Percentiles rank a stretch among this genome's conserved stretches.
These are phyloP conservation scores for Spinus olivaceus DNA, from an alignment of 2,797 vertebrate species.

Conservation along the genomic window DNA sequence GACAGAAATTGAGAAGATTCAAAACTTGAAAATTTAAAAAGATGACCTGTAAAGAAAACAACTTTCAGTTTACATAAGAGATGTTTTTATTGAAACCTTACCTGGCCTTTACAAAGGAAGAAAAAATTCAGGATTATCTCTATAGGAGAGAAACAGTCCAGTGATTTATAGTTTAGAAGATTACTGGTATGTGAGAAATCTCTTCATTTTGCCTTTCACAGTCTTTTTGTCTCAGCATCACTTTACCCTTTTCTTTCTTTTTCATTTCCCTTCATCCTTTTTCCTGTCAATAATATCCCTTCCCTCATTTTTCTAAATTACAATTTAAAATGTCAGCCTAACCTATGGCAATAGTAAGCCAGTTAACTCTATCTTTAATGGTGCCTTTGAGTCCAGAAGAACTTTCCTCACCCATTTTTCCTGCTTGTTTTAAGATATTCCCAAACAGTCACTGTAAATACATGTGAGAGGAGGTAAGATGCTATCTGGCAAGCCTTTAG, in stretches of 20 bases:
- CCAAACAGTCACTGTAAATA: background rate
- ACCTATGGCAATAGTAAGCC: slow-evolving; percentile 48
- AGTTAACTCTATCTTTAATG: slow-evolving; percentile 48
- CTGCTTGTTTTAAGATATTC: background rate
- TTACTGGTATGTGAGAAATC: slow-evolving; percentile 59
- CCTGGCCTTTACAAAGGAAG: slow-evolving; percentile 15
- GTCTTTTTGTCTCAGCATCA: background rate
- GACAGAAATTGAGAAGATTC: background rate
- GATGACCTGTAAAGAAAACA: background rate
- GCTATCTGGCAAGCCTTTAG: background rate
- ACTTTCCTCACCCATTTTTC: background rate
- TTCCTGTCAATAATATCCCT: background rate
- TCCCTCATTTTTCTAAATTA: background rate
- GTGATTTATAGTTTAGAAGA: slow-evolving; percentile 64
- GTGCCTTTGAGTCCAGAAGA: slow-evolving; percentile 27
- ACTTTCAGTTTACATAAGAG: slow-evolving; percentile 40
- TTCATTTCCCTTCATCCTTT: background rate
- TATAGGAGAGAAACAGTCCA: slow-evolving; percentile 43
- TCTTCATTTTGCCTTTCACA: background rate
- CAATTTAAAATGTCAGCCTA: slow-evolving; percentile 50
- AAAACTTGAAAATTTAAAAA: background rate
- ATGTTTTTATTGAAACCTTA: slow-evolving; percentile 46
- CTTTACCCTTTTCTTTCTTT: background rate
- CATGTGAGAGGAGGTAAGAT: background rate
- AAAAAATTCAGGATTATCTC: slow-evolving; percentile 32